A percentile compares a stretch with the other conserved stretches of the same genome.
Evolutionary conservation across 2,888 invertebrate species (phyloP).

Genomic region (Philhelius pedissequus): DNA sequence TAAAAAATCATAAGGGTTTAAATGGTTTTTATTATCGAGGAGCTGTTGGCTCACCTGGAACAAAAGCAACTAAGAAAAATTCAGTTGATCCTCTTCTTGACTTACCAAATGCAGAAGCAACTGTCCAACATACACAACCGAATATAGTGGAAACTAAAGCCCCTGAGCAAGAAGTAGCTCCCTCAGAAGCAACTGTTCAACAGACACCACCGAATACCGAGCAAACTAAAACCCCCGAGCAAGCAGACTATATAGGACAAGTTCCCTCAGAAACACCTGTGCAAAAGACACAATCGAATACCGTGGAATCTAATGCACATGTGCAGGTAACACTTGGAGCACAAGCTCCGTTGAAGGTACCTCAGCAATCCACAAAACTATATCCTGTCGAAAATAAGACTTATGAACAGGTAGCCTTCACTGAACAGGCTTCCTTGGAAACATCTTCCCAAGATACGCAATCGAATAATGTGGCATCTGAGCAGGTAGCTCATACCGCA

Average conservation of each 20-base stretch:
- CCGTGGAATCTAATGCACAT: too few relatives aligned
- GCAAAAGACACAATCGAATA: too few relatives aligned
- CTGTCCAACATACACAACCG: neutral
- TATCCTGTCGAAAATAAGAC: too few relatives aligned
- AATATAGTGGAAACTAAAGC: neutral
- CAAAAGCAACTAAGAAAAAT: neutral
- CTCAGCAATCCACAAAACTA: too few relatives aligned
- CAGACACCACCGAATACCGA: too few relatives aligned
- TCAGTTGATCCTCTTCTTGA: neutral
- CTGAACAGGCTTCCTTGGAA: too few relatives aligned
- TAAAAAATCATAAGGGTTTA: neutral
- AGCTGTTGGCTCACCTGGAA: neutral
- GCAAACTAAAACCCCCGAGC: neutral
- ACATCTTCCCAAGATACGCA: too few relatives aligned
- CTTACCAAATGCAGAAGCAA: neutral
- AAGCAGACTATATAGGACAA: neutral
- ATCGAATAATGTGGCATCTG: too few relatives aligned
- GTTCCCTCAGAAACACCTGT: neutral
- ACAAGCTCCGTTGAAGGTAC: too few relatives aligned
- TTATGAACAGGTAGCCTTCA: too few relatives aligned
- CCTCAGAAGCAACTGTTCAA: neutral
- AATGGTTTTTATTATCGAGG: neutral
- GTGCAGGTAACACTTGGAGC: too few relatives aligned
- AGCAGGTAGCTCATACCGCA: too few relatives aligned
- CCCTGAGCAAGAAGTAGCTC: neutral